phyloP scores from a whole-genome alignment of 2,888 invertebrate species.

The Schizaphis graminum region DNA sequence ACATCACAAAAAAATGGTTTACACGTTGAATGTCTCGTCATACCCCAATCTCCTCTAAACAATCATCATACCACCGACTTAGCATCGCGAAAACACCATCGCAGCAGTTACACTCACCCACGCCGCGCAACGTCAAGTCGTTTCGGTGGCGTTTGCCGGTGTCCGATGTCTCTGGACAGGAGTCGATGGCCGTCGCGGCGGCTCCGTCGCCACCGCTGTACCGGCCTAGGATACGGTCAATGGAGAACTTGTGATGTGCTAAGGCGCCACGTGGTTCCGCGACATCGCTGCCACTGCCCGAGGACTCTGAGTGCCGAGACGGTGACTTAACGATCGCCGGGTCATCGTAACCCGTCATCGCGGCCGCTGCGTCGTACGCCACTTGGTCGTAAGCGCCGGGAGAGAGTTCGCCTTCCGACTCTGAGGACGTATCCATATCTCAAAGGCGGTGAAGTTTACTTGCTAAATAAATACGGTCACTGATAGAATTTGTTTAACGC shows the following conservation, averaged over 20 bases:
- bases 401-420: constrained; percentile 18
- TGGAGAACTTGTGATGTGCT: constrained; percentile 74
- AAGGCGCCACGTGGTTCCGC: constrained; percentile 37
- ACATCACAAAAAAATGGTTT: no score
- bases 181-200: constrained; percentile 66
- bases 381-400: constrained; percentile 14
- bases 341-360: constrained; percentile 1
- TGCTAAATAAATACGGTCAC: background rate
- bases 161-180: constrained; percentile 48
- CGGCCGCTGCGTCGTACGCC: background rate
- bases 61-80: background rate
- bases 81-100: background rate
- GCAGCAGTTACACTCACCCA: background rate
- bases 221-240: constrained; percentile 74
- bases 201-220: constrained; percentile 71
- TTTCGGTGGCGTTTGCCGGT: constrained; percentile 35
- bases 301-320: constrained; percentile 51
- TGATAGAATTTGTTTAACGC: background rate
- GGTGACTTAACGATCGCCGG: background rate
- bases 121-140: constrained; percentile 30
- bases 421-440: constrained; percentile 54
- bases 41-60: background rate
- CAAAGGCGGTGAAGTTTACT: background rate
- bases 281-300: constrained; percentile 26
- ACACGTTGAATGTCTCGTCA: no score